phyloP scores from a whole-genome alignment of 2,888 invertebrate genomes.

The Callosobruchus maculatus region DNA sequence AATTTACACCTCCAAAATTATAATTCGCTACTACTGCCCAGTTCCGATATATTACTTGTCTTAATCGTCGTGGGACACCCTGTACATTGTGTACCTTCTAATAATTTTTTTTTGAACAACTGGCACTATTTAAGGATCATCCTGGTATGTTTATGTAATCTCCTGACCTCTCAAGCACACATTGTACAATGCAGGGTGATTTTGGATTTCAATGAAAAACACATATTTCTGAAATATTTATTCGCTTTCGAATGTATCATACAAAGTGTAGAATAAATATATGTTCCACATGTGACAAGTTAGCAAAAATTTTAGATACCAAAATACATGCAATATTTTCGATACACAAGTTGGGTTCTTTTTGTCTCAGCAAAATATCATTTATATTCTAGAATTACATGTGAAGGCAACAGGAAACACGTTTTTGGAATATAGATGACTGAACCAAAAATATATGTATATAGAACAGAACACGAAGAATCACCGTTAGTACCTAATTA shows the following conservation, averaged over 20 bases:
- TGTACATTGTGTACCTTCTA: too few relatives aligned
- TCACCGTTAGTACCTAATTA: too few relatives aligned
- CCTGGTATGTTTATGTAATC: too few relatives aligned
- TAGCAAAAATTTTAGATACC: slow-evolving; percentile 23
- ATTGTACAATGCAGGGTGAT: too few relatives aligned
- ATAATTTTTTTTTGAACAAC: too few relatives aligned
- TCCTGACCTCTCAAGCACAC: too few relatives aligned
- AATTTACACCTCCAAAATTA: too few relatives aligned
- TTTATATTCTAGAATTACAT: background rate
- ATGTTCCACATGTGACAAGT: slow-evolving; percentile 16
- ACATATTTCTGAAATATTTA: background rate
- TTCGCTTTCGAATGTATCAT: slow-evolving; percentile 17
- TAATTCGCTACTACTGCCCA: too few relatives aligned
- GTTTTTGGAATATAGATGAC: slow-evolving; percentile 16
- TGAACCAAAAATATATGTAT: slow-evolving; percentile 5
- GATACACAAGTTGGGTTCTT: background rate
- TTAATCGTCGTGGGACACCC: too few relatives aligned
- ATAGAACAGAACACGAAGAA: background rate
- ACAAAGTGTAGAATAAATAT: slow-evolving; percentile 27
- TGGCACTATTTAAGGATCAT: too few relatives aligned
- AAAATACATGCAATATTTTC: slow-evolving; percentile 24
- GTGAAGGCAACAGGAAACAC: slow-evolving; percentile 12
- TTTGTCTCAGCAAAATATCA: background rate
- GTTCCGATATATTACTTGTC: too few relatives aligned
- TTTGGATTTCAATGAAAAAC: background rate